These are phyloP conservation scores for Pantelozetes paolii DNA, from an alignment of 2,888 invertebrate genomes.

Conservation along the genomic window DNA sequence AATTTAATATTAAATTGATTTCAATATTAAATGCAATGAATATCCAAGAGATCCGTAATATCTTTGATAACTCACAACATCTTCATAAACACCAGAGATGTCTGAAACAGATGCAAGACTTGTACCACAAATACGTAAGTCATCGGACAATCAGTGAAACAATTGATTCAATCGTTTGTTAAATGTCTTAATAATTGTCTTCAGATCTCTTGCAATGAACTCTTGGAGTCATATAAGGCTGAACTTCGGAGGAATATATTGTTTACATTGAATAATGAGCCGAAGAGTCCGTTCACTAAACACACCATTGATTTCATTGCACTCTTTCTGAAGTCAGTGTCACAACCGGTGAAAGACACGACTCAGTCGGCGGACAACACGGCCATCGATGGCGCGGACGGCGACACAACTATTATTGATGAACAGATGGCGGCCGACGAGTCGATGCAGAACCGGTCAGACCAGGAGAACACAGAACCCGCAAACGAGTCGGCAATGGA, in stretches of 20 bases:
- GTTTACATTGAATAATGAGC: neutral
- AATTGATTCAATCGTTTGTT: neutral
- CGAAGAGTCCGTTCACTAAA: slow-evolving; percentile 16
- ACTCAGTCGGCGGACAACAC: neutral
- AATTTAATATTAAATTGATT: neutral
- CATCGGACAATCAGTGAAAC: neutral
- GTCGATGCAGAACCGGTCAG: neutral
- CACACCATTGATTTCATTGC: slow-evolving; percentile 9
- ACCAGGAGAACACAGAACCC: neutral
- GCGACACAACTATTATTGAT: neutral
- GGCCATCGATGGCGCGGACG: neutral
- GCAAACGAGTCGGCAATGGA: neutral
- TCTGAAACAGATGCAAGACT: slow-evolving; percentile 4
- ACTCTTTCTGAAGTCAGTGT: neutral
- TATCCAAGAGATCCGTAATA: neutral
- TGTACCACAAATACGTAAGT: slow-evolving; percentile 3
- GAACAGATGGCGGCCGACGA: neutral
- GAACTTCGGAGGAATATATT: neutral
- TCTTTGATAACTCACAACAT: neutral
- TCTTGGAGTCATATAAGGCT: neutral
- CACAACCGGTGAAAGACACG: neutral
- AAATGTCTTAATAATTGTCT: neutral
- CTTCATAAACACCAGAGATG: slow-evolving; percentile 12
- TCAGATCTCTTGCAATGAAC: neutral
- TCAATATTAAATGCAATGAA: too few relatives aligned